Evolutionary conservation across 2,113 vertebrate species (phyloP).

Genomic region (Corythornis madagascariensis): DNA sequence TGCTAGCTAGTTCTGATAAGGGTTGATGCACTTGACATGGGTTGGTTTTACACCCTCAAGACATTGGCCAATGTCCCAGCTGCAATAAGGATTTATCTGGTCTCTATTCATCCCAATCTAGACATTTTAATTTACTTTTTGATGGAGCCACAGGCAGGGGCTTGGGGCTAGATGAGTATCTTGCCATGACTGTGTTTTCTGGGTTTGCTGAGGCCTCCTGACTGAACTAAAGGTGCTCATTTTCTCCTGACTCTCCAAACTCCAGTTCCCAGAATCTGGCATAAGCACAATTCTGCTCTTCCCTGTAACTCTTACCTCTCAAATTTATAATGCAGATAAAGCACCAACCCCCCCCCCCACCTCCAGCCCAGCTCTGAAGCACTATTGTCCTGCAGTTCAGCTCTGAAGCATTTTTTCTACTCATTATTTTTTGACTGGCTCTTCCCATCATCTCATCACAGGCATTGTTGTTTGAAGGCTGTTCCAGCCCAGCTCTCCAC

Average conservation of each 20-base stretch:
- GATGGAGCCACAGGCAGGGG: background rate
- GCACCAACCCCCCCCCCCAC: background rate
- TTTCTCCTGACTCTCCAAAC: background rate
- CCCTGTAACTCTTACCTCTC: background rate
- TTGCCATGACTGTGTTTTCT: background rate
- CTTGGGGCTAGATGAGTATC: background rate
- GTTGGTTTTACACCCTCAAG: background rate
- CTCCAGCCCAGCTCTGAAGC: background rate
- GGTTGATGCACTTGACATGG: background rate
- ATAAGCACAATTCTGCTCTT: background rate
- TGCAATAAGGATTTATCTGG: background rate
- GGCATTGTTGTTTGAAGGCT: background rate
- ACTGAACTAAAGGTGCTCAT: background rate
- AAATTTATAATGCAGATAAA: background rate
- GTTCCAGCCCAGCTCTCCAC: background rate
- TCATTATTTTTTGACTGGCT: background rate
- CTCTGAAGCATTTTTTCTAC: background rate
- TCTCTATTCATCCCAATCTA: background rate
- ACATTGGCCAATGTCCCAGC: background rate
- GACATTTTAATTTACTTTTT: background rate
- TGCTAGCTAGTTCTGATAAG: background rate
- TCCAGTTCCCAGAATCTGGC: background rate
- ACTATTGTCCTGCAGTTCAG: background rate
- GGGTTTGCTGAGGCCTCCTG: background rate
- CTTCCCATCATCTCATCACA: background rate